phyloP scores from a whole-genome alignment of 2,797 vertebrate genomes.

The Brachymystax lenok region DNA sequence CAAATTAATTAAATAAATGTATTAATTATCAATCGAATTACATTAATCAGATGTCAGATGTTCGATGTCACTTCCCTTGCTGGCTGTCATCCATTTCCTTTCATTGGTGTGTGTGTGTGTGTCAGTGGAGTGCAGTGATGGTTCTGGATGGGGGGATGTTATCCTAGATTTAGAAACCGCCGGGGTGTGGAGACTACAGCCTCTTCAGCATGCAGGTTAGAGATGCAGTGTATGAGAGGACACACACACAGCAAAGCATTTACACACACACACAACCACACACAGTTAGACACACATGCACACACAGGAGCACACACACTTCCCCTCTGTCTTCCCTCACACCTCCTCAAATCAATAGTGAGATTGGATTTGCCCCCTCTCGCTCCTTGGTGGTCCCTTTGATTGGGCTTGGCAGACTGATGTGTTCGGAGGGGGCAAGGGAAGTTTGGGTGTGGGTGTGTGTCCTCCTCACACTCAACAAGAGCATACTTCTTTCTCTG shows the following conservation, averaged over 20 bases:
- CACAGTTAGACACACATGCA: conserved; percentile 11
- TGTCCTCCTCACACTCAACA: conserved; percentile 29
- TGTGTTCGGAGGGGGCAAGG: conserved; percentile 30
- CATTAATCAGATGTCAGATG: conserved; percentile 19
- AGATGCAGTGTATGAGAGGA: conserved; percentile 12
- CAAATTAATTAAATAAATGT: conserved; percentile 16
- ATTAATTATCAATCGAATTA: conserved; percentile 11
- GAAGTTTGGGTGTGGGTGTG: neutral
- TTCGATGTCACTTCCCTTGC: conserved; percentile 5
- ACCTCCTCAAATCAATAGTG: neutral
- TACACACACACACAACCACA: conserved; percentile 1
- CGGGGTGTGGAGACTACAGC: conserved; percentile 7
- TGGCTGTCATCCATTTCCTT: conserved; percentile 10
- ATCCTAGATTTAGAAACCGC: conserved; percentile 30
- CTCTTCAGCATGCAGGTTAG: conserved; percentile 38
- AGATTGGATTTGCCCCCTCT: neutral
- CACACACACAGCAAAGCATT: too few species aligned
- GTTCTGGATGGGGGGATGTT: neutral
- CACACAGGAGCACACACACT: neutral
- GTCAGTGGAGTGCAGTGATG: neutral
- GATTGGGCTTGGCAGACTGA: conserved; percentile 2
- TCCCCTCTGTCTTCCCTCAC: neutral
- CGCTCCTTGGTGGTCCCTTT: neutral
- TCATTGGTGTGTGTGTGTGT: neutral
- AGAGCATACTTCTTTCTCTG: conserved; percentile 41